Percentiles rank a stretch among this genome's conserved stretches.
Evolutionary conservation across 2,797 vertebrate genomes (phyloP).

Genomic region (Gallinago stenura): DNA sequence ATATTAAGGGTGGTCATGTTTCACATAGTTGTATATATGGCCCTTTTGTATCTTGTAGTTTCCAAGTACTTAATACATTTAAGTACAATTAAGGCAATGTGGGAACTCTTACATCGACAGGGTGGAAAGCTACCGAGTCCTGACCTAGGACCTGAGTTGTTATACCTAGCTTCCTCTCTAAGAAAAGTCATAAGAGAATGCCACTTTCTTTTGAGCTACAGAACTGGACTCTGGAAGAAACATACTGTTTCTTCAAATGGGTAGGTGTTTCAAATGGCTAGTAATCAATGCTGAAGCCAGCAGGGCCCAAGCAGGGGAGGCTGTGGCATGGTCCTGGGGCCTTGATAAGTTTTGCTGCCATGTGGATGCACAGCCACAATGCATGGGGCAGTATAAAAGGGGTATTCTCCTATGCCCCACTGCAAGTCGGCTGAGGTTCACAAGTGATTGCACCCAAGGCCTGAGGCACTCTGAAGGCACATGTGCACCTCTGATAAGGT

Average conservation of each 20-base stretch:
- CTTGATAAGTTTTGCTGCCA: not conserved
- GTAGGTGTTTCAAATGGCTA: not conserved
- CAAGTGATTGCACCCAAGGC: not conserved
- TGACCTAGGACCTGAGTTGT: not conserved
- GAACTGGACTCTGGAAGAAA: not conserved
- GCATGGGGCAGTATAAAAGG: not conserved
- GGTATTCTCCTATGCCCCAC: not conserved
- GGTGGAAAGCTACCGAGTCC: not conserved
- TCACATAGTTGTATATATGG: not conserved
- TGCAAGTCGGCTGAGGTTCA: not conserved
- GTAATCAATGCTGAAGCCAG: not conserved
- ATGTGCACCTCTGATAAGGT: not conserved
- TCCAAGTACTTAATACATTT: not conserved
- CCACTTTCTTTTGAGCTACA: not conserved
- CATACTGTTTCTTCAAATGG: not conserved
- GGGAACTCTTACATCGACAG: not conserved
- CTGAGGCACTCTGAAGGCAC: not conserved
- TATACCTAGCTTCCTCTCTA: not conserved
- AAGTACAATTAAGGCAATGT: not conserved
- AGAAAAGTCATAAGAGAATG: not conserved
- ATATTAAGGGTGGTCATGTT: not conserved
- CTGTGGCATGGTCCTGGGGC: not conserved
- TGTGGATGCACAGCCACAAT: not conserved
- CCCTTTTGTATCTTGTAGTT: not conserved
- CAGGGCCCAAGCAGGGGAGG: not conserved